These are phyloP conservation scores for Myotis vivesi DNA, from an alignment of 2,797 vertebrate genomes.

Conservation along the genomic window DNA sequence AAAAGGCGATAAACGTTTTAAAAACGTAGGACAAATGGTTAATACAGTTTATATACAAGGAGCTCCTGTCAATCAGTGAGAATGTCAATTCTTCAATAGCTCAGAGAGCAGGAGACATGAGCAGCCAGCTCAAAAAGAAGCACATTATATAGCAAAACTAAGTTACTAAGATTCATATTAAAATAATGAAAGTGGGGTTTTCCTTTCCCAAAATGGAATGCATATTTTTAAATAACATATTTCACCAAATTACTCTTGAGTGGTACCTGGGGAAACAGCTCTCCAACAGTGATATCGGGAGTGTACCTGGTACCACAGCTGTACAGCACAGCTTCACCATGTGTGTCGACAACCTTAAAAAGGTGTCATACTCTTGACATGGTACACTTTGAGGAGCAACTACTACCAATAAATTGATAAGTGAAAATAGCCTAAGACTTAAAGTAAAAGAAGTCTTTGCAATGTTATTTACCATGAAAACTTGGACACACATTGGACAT, in stretches of 20 bases:
- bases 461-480: not conserved
- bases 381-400: not conserved
- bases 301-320: too few species aligned
- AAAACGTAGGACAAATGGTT: not conserved
- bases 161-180: not conserved
- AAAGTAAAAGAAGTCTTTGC: not conserved
- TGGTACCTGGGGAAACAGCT: not conserved
- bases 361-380: not conserved
- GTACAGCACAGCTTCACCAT: too few species aligned
- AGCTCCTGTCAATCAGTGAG: not conserved
- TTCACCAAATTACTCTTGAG: not conserved
- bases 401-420: not conserved
- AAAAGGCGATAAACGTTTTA: not conserved
- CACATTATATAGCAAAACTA: not conserved
- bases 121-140: not conserved
- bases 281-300: accelerated
- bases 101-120: not conserved
- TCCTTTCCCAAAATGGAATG: not conserved
- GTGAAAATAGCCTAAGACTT: not conserved
- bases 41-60: not conserved
- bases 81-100: not conserved
- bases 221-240: not conserved
- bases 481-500: not conserved
- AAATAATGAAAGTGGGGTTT: not conserved
- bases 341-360: not conserved